phyloP scores from a whole-genome alignment of 1,140 invertebrate species.

The Mactra quadrangularis region DNA sequence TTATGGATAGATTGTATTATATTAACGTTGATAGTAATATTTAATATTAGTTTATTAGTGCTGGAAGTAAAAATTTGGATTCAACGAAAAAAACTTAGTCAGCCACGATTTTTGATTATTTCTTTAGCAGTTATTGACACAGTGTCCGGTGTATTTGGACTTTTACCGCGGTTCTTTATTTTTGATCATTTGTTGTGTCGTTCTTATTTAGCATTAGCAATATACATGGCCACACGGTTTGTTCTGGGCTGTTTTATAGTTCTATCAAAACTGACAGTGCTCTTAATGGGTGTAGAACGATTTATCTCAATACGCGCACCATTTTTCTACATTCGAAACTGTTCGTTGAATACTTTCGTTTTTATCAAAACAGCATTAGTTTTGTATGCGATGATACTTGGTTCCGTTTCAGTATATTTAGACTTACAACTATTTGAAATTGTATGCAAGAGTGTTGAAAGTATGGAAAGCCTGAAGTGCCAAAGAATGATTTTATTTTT shows the following conservation, averaged over 20 bases:
- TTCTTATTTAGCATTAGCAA: neutral
- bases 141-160: conserved; percentile 18
- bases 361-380: neutral
- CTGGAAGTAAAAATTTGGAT: conserved; percentile 43
- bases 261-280: conserved; percentile 40
- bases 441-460: neutral
- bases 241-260: conserved; percentile 9
- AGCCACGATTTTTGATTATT: conserved; percentile 26
- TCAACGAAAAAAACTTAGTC: conserved; percentile 1
- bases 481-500: conserved; percentile 11
- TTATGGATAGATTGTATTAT: neutral
- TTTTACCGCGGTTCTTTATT: conserved; percentile 33
- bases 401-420: neutral
- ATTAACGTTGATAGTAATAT: neutral
- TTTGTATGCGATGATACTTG: conserved; percentile 11
- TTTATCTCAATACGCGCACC: conserved; percentile 48
- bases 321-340: conserved; percentile 45
- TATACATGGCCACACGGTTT: conserved; percentile 39
- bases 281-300: conserved; percentile 37
- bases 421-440: conserved; percentile 6
- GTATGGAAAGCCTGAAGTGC: neutral
- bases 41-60: conserved; percentile 7
- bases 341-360: conserved; percentile 4
- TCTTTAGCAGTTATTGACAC: conserved; percentile 14
- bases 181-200: neutral